Conservation (phyloP, 2,888 invertebrate genomes). For the Thera obeliscata region DNA sequence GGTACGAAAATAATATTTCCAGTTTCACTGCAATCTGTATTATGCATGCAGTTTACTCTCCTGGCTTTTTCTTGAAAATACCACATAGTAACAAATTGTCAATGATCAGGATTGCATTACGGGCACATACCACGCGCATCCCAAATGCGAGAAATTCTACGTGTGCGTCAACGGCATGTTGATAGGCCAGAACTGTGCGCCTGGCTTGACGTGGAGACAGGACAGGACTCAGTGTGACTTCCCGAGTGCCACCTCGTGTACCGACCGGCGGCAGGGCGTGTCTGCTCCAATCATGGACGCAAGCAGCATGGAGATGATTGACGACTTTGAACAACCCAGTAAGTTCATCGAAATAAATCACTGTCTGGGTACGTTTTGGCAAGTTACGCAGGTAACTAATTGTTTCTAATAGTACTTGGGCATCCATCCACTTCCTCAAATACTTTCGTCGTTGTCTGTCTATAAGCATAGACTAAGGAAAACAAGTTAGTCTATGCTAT, state of each 20-base stretch:
- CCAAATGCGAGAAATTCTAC: conserved; percentile 89
- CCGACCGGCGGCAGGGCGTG: conserved; percentile 64
- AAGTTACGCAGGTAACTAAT: background rate
- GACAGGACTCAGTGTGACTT: conserved; percentile 90
- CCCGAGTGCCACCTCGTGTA: conserved; percentile 87
- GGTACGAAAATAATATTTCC: too few species aligned
- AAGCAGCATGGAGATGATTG: conserved; percentile 53
- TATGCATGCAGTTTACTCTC: background rate
- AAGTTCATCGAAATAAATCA: conserved; percentile 22
- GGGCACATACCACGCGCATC: conserved; percentile 90
- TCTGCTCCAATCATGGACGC: conserved; percentile 56
- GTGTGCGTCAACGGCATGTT: conserved; percentile 91
- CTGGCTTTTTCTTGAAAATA: background rate
- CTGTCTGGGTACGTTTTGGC: background rate
- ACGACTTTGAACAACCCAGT: conserved; percentile 50
- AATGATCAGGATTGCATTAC: conserved; percentile 82
- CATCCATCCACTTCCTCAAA: background rate
- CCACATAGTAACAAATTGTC: background rate
- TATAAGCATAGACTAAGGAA: too few species aligned
- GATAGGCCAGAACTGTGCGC: conserved; percentile 89
- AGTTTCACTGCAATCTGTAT: background rate
- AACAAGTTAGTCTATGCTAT: too few species aligned
- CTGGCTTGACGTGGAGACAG: conserved; percentile 90
- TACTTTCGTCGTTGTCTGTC: background rate
- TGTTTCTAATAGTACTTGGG: background rate